A percentile compares a stretch with the other conserved stretches of the same genome.
Conservation (phyloP, 2,888 invertebrate genomes). For the Drosophila acutilabella region DNA sequence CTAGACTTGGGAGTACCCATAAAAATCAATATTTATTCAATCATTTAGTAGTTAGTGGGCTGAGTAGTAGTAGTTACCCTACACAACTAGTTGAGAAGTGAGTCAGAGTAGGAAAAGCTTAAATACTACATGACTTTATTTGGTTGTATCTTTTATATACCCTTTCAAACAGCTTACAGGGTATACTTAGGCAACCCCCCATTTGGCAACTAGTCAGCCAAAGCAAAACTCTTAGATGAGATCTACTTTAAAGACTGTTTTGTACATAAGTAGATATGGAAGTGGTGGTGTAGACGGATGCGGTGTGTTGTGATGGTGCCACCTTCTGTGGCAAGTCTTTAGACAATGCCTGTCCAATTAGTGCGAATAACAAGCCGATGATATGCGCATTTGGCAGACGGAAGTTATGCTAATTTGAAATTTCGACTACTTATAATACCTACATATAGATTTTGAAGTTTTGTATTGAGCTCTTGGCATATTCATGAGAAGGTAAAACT, state of each 20-base stretch:
- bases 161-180: neutral
- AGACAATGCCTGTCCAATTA: conserved; percentile 61
- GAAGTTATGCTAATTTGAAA: conserved; percentile 73
- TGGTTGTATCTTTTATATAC: neutral
- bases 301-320: conserved; percentile 10
- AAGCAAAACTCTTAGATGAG: conserved; percentile 52
- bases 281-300: neutral
- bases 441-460: neutral
- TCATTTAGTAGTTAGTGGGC: no score
- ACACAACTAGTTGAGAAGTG: no score
- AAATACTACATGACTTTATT: no score
- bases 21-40: no score
- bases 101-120: no score
- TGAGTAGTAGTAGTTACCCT: no score
- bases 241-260: conserved; percentile 4
- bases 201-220: conserved; percentile 43
- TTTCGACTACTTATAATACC: conserved; percentile 55
- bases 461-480: conserved; percentile 32
- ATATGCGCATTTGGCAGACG: conserved; percentile 59
- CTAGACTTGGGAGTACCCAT: no score
- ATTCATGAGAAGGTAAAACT: conserved; percentile 48
- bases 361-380: conserved; percentile 55
- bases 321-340: conserved; percentile 27
- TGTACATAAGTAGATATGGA: neutral
- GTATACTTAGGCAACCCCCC: conserved; percentile 27